Conservation (phyloP, 2,113 vertebrate genomes). For the Phalacrocorax brasilianus region DNA sequence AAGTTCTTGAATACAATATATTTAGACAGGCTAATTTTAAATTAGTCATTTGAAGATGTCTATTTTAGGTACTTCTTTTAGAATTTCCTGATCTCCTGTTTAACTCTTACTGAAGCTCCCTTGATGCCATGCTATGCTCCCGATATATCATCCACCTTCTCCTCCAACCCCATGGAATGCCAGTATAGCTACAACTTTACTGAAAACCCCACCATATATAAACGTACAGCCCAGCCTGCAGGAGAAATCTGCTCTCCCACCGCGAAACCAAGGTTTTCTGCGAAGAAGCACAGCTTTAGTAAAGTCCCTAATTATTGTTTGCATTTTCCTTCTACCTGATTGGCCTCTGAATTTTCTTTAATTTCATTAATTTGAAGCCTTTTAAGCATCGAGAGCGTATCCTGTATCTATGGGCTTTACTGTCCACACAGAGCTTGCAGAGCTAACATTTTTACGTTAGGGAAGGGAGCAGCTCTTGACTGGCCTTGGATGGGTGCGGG, state of each 20-base stretch:
- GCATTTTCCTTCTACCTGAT: neutral
- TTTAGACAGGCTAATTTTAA: neutral
- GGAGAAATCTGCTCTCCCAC: neutral
- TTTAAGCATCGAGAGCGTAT: too few species aligned
- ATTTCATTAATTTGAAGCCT: neutral
- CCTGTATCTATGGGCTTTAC: neutral
- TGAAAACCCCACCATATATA: neutral
- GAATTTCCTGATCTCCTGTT: neutral
- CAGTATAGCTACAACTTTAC: neutral
- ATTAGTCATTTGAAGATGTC: neutral
- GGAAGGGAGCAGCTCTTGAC: neutral
- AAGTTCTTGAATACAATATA: neutral
- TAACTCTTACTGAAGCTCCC: neutral
- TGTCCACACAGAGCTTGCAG: neutral
- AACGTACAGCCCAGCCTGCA: neutral
- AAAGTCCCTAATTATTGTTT: neutral
- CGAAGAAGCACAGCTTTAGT: neutral
- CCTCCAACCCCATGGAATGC: neutral
- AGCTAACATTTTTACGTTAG: neutral
- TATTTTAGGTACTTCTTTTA: neutral
- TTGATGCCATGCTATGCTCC: rapidly evolving
- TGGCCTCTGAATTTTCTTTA: neutral
- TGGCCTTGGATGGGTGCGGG: neutral
- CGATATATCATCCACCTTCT: neutral
- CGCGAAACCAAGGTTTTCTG: neutral